Percentiles rank a stretch among this genome's conserved stretches.
Evolutionary conservation across 1,140 invertebrate species (phyloP).

Genomic region (Musca vetustissima): DNA sequence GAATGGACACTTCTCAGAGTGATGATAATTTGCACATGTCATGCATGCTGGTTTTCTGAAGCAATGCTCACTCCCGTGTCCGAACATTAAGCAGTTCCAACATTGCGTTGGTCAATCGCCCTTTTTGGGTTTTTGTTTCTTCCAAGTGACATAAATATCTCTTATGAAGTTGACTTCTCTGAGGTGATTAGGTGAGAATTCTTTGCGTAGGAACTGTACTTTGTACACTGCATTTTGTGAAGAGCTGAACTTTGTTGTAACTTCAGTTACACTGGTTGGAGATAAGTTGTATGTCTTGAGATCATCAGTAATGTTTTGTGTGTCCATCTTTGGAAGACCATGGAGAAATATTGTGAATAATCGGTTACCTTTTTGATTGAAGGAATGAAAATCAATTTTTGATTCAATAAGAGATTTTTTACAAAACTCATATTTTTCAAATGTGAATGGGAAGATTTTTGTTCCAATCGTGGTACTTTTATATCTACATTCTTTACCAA

Average conservation of each 20-base stretch:
- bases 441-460: not conserved
- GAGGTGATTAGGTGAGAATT: not conserved
- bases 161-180: not conserved
- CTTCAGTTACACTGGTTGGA: not conserved
- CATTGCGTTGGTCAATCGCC: not conserved
- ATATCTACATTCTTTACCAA: not conserved
- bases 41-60: not conserved
- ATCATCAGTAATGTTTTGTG: not conserved
- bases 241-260: not conserved
- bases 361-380: too few relatives aligned
- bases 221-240: not conserved
- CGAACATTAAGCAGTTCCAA: slow-evolving; percentile 3
- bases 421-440: not conserved
- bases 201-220: not conserved
- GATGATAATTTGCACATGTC: not conserved
- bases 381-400: not conserved
- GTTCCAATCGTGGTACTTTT: not conserved
- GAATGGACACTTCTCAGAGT: not conserved
- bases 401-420: not conserved
- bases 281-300: not conserved
- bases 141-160: not conserved
- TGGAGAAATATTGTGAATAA: too few relatives aligned
- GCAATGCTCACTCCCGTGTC: not conserved
- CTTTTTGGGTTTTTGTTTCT: not conserved
- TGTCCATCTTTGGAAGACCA: too few relatives aligned